A percentile compares a stretch with the other conserved stretches of the same genome.
Evolutionary conservation across 1,140 invertebrate species (phyloP).

Genomic region (Drosophila virilis): DNA sequence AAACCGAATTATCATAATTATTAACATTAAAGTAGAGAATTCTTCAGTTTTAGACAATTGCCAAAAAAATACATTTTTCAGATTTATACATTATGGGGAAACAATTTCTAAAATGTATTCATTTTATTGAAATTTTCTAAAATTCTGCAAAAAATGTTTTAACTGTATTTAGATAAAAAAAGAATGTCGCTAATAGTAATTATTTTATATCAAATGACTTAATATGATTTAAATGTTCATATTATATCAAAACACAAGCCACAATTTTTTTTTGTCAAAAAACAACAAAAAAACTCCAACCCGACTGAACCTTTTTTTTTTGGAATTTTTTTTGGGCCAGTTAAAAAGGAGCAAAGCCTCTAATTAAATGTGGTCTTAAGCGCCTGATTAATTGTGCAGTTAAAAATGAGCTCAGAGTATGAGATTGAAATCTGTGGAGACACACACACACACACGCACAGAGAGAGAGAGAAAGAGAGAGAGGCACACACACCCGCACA

Average conservation of each 20-base stretch:
- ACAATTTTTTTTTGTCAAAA: not conserved
- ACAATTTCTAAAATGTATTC: too few species aligned
- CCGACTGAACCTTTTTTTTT: conserved; percentile 49
- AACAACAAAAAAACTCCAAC: not conserved
- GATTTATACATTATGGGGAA: too few species aligned
- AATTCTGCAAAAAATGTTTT: too few species aligned
- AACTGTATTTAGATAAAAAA: too few species aligned
- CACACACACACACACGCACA: conserved; percentile 9
- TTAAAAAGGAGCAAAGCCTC: conserved; percentile 48
- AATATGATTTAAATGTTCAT: conserved; percentile 12
- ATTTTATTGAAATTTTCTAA: too few species aligned
- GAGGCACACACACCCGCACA: not conserved
- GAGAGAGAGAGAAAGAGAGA: too few species aligned
- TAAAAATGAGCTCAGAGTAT: conserved; percentile 41
- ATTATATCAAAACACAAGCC: not conserved
- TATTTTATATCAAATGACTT: conserved; percentile 2
- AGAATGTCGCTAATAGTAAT: too few species aligned
- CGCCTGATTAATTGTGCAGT: conserved; percentile 77
- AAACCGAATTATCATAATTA: too few species aligned
- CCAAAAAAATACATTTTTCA: too few species aligned
- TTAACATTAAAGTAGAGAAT: too few species aligned
- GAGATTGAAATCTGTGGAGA: conserved; percentile 60
- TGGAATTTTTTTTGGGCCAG: conserved; percentile 51
- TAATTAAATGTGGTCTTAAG: conserved; percentile 75
- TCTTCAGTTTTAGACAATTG: too few species aligned